phyloP scores from a whole-genome alignment of 2,797 vertebrate species.

The Botia almorhae region DNA sequence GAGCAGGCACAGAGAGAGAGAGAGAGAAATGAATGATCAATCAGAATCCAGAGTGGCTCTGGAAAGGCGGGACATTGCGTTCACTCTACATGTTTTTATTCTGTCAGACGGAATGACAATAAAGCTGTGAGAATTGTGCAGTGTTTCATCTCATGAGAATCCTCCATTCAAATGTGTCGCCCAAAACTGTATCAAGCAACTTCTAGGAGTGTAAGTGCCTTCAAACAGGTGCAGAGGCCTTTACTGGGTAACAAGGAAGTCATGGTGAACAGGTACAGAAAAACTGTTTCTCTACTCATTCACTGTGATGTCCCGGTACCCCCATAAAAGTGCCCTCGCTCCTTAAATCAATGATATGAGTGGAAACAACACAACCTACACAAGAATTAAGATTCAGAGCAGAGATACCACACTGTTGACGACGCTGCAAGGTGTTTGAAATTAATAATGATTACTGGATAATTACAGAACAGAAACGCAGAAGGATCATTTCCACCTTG shows the following conservation, averaged over 20 bases:
- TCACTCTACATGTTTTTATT: slow-evolving; percentile 20
- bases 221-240: slow-evolving; percentile 5
- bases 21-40: slow-evolving; percentile 67
- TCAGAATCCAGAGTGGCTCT: slow-evolving; percentile 85
- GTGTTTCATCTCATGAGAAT: slow-evolving; percentile 75
- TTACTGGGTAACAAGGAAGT: slow-evolving; percentile 4
- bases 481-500: slow-evolving; percentile 16
- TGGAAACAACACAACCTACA: slow-evolving; percentile 3
- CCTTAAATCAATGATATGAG: background rate
- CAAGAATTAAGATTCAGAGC: slow-evolving; percentile 81
- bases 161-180: slow-evolving; percentile 46
- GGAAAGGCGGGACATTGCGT: slow-evolving; percentile 81
- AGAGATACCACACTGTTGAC: slow-evolving; percentile 84
- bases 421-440: slow-evolving; percentile 72
- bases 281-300: background rate
- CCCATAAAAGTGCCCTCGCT: no score
- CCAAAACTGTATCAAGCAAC: slow-evolving; percentile 14
- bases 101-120: background rate
- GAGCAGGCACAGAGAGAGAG: slow-evolving; percentile 10
- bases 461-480: slow-evolving; percentile 72
- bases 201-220: slow-evolving; percentile 19
- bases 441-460: slow-evolving; percentile 80
- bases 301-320: no score
- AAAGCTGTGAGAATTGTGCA: background rate
- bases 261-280: background rate